These are phyloP conservation scores for Caenorhabditis becei DNA, from an alignment of 2,888 invertebrate genomes.

Conservation along the genomic window DNA sequence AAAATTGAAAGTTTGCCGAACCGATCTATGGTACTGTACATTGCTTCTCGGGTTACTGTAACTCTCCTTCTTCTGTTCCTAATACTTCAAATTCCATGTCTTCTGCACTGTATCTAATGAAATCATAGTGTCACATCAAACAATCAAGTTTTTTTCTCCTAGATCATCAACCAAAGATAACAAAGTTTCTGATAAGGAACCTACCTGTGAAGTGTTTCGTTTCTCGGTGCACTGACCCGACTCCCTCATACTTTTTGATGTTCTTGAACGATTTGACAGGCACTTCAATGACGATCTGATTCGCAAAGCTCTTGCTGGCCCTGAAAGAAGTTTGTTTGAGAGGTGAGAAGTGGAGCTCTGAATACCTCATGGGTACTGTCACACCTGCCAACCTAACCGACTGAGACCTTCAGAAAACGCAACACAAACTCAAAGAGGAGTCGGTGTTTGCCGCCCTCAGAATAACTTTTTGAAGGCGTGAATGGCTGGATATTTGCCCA, in stretches of 20 bases:
- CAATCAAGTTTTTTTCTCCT: no score
- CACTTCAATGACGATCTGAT: constrained; percentile 70
- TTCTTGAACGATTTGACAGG: constrained; percentile 70
- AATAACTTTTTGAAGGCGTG: constrained; percentile 26
- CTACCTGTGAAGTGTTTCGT: constrained; percentile 78
- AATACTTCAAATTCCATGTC: not conserved
- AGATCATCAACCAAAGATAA: no score
- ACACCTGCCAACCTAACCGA: not conserved
- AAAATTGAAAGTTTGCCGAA: constrained; percentile 14
- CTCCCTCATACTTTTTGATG: constrained; percentile 69
- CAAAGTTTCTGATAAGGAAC: constrained; percentile 22
- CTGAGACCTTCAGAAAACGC: constrained; percentile 23
- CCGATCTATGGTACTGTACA: no score
- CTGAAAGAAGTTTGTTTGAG: constrained; percentile 33
- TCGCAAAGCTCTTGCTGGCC: constrained; percentile 42
- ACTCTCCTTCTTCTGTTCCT: not conserved
- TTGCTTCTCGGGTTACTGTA: no score
- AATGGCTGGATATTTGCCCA: constrained; percentile 28
- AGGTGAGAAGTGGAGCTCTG: not conserved
- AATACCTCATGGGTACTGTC: constrained; percentile 6
- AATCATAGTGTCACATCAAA: no score
- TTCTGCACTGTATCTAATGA: no score
- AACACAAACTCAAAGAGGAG: constrained; percentile 21
- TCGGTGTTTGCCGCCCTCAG: constrained; percentile 30
- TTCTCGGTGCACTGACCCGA: constrained; percentile 74